Conservation (phyloP, 2,797 vertebrate species). For the Myripristis jacobus region DNA sequence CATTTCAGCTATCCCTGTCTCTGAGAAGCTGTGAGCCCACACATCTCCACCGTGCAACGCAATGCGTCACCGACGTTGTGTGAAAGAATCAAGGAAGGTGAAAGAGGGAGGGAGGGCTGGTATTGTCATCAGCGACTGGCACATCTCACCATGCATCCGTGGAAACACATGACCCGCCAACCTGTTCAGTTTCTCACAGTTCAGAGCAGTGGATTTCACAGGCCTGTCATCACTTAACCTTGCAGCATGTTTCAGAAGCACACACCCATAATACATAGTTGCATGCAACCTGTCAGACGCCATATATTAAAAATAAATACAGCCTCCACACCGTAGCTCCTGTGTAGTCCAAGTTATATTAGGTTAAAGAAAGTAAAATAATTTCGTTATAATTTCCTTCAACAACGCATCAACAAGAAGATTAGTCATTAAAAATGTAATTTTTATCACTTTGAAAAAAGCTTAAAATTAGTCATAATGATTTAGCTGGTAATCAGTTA, state of each 20-base stretch:
- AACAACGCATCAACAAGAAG: no score
- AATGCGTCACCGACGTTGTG: constrained; percentile 51
- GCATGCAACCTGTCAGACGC: not conserved
- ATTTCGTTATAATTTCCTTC: no score
- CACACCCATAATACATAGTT: not conserved
- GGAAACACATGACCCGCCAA: constrained; percentile 52
- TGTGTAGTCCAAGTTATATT: no score
- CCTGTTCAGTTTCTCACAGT: constrained; percentile 43
- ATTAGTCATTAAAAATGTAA: no score
- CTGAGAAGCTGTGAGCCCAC: constrained; percentile 63
- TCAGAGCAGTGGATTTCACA: constrained; percentile 32
- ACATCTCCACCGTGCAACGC: constrained; percentile 57
- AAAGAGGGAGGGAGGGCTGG: constrained; percentile 37
- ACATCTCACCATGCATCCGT: constrained; percentile 47
- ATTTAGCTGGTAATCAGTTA: no score
- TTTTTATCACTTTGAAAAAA: no score
- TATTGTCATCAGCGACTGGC: constrained; percentile 50
- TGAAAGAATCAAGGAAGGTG: constrained; percentile 54
- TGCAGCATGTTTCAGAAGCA: constrained; percentile 10
- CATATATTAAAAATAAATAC: constrained; percentile 10
- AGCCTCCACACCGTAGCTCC: not conserved
- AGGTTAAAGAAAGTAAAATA: no score
- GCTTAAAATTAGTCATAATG: no score
- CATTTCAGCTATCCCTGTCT: constrained; percentile 64
- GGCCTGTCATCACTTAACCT: constrained; percentile 23